Evolutionary conservation across 1,140 invertebrate genomes (phyloP).

Genomic region (Scaptomyza hsui): DNA sequence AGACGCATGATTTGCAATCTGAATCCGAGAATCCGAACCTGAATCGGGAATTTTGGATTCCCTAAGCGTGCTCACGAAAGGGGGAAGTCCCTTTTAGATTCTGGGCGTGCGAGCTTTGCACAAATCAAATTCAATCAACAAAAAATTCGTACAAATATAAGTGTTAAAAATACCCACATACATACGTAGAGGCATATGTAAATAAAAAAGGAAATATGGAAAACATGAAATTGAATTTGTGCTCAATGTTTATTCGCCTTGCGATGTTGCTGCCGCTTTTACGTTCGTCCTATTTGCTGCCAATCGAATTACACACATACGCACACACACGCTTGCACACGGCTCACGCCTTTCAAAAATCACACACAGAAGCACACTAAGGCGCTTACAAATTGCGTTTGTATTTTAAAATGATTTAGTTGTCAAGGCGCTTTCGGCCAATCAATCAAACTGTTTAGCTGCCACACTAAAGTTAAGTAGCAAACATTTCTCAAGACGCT

Average conservation of each 20-base stretch:
- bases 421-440: slow-evolving; percentile 46
- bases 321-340: slow-evolving; percentile 9
- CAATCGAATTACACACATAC: slow-evolving; percentile 52
- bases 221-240: slow-evolving; percentile 71
- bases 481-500: slow-evolving; percentile 7
- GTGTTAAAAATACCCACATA: background rate
- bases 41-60: slow-evolving; percentile 9
- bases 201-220: slow-evolving; percentile 43
- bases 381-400: slow-evolving; percentile 40
- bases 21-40: background rate
- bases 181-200: slow-evolving; percentile 7
- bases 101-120: slow-evolving; percentile 25
- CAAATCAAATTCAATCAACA: slow-evolving; percentile 72
- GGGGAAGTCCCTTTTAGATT: slow-evolving; percentile 26
- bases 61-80: slow-evolving; percentile 1
- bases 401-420: slow-evolving; percentile 66
- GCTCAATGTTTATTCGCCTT: slow-evolving; percentile 39
- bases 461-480: slow-evolving; percentile 32
- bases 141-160: background rate
- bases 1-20: slow-evolving; percentile 17
- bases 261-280: slow-evolving; percentile 6
- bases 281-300: slow-evolving; percentile 23
- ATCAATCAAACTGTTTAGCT: slow-evolving; percentile 61
- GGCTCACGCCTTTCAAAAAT: background rate
- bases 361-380: slow-evolving; percentile 1